A percentile compares a stretch with the other conserved stretches of the same genome.
Conservation (phyloP, 2,797 vertebrate genomes). For the Euphonia xanthogaster region DNA sequence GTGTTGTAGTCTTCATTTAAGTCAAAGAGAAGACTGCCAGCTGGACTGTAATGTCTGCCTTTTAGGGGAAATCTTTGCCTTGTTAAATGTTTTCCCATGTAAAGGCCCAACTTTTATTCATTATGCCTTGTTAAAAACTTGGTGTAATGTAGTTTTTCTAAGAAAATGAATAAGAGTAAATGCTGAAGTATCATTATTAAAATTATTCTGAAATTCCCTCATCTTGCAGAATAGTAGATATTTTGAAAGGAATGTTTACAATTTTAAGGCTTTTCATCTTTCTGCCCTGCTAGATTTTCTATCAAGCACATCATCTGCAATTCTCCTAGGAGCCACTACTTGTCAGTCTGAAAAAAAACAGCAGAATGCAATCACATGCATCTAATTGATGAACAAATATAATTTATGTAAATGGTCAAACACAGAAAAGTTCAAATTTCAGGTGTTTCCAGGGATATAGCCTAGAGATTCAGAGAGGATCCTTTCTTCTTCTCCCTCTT, state of each 20-base stretch:
- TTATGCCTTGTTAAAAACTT: neutral
- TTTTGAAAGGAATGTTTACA: neutral
- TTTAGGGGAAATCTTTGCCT: neutral
- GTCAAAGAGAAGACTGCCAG: neutral
- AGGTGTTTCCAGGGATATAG: neutral
- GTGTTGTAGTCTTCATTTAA: neutral
- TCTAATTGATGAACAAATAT: neutral
- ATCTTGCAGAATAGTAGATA: neutral
- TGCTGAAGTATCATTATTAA: neutral
- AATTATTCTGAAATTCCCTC: neutral
- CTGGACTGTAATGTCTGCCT: neutral
- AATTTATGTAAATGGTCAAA: neutral
- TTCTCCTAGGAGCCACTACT: neutral
- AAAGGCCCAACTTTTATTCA: neutral
- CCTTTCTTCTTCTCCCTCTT: neutral
- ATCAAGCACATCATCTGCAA: neutral
- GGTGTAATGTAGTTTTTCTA: neutral
- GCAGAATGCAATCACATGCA: neutral
- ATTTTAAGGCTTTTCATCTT: neutral
- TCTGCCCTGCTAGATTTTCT: neutral
- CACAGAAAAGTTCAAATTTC: neutral
- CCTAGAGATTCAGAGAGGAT: neutral
- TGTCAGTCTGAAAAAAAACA: neutral
- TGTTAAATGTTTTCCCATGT: neutral
- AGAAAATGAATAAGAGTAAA: neutral